Evolutionary conservation across 2,113 vertebrate species (phyloP).

Genomic region (Arizona elegans): DNA sequence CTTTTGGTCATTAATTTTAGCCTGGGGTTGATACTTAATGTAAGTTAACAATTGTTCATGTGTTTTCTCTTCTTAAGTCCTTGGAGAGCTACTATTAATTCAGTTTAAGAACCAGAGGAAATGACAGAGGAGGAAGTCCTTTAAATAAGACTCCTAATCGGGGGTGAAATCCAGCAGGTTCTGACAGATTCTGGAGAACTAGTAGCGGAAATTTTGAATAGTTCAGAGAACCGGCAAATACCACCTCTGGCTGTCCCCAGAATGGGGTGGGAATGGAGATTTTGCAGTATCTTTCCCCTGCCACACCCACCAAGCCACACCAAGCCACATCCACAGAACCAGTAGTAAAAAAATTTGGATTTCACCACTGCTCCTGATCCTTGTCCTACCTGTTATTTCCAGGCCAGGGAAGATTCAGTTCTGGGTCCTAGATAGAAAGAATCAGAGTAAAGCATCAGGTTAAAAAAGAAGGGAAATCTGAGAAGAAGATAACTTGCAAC

Average conservation of each 20-base stretch:
- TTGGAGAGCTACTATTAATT: neutral
- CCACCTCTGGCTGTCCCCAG: too few relatives aligned
- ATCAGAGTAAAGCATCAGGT: neutral
- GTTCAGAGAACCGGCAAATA: too few relatives aligned
- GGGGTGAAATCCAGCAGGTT: too few relatives aligned
- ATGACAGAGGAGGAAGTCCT: neutral
- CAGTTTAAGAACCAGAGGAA: conserved; percentile 1
- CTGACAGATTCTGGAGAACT: too few relatives aligned
- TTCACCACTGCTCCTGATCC: too few relatives aligned
- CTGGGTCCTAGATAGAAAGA: conserved; percentile 21
- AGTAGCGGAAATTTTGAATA: too few relatives aligned
- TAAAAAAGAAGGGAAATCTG: conserved; percentile 14
- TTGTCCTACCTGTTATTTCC: neutral
- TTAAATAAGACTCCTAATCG: neutral
- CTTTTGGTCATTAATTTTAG: neutral
- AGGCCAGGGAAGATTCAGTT: conserved; percentile 18
- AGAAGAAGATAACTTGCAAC: neutral
- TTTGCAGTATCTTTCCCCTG: too few relatives aligned
- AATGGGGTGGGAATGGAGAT: too few relatives aligned
- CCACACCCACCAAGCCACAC: too few relatives aligned
- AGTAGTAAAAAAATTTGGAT: too few relatives aligned
- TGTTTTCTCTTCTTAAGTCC: neutral
- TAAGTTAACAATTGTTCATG: neutral
- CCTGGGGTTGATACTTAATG: neutral
- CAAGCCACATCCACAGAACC: too few relatives aligned